A percentile compares a stretch with the other conserved stretches of the same genome.
Evolutionary conservation across 2,113 vertebrate genomes (phyloP).

Genomic region (Pampusana beccarii): DNA sequence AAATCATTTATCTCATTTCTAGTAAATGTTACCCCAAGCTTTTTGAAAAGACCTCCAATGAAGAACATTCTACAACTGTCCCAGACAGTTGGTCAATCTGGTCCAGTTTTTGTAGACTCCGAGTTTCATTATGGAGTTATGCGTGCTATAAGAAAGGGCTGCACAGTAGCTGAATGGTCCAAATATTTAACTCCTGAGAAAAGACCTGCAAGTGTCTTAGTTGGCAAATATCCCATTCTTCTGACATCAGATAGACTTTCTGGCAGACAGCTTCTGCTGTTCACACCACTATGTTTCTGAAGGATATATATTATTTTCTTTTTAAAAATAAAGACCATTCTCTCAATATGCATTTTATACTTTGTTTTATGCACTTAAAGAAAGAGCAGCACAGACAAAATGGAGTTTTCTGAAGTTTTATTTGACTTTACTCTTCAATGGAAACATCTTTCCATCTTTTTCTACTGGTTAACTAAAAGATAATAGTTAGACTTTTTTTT

Average conservation of each 20-base stretch:
- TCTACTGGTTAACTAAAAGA: not conserved
- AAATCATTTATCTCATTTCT: not conserved
- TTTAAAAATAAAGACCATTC: not conserved
- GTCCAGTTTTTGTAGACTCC: not conserved
- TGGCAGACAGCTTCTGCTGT: not conserved
- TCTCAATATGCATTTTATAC: not conserved
- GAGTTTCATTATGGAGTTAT: not conserved
- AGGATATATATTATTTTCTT: not conserved
- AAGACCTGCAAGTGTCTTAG: not conserved
- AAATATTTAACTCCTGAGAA: not conserved
- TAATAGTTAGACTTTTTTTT: not conserved
- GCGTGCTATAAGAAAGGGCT: fast-evolving
- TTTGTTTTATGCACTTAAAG: not conserved
- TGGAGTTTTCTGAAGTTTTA: not conserved
- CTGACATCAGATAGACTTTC: not conserved
- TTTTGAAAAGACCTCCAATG: not conserved
- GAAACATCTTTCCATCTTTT: not conserved
- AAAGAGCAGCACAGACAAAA: not conserved
- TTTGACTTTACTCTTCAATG: not conserved
- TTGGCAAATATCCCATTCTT: not conserved
- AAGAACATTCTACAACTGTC: not conserved
- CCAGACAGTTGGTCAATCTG: not conserved
- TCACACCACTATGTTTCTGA: not conserved
- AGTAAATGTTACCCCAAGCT: not conserved
- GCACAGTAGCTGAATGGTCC: not conserved